These are phyloP conservation scores for Alentia gelatinosa DNA, from an alignment of 2,888 invertebrate species.

Conservation along the genomic window DNA sequence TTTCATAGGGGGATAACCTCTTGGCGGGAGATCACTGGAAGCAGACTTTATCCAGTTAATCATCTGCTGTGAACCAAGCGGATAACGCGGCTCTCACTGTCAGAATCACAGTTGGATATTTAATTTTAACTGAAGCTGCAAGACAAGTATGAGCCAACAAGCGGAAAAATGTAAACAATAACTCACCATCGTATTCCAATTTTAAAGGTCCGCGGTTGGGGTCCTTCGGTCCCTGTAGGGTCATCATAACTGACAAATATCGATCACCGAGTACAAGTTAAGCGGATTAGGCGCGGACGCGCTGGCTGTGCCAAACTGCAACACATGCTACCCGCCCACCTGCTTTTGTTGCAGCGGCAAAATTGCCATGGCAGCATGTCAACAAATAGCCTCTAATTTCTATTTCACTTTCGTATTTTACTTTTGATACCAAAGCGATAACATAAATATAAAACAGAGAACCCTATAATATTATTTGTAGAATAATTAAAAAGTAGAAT, in stretches of 20 bases:
- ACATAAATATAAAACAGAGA: too few relatives aligned
- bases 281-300: constrained; percentile 55
- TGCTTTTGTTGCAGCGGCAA: neutral
- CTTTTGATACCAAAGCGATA: neutral
- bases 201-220: constrained; percentile 58
- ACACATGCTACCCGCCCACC: neutral
- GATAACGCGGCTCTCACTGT: too few relatives aligned
- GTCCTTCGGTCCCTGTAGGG: constrained; percentile 66
- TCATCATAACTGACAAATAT: constrained; percentile 64
- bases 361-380: neutral
- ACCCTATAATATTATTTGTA: too few relatives aligned
- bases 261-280: constrained; percentile 66
- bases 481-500: too few relatives aligned
- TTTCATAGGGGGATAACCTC: too few relatives aligned
- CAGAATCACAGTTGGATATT: too few relatives aligned
- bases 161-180: too few relatives aligned
- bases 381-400: neutral
- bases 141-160: too few relatives aligned
- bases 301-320: neutral
- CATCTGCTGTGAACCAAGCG: too few relatives aligned
- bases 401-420: neutral
- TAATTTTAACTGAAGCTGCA: too few relatives aligned
- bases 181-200: constrained; percentile 58
- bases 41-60: too few relatives aligned
- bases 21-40: too few relatives aligned